These are phyloP conservation scores for Sarcophilus harrisii DNA, from an alignment of 2,797 vertebrate species.

Conservation along the genomic window DNA sequence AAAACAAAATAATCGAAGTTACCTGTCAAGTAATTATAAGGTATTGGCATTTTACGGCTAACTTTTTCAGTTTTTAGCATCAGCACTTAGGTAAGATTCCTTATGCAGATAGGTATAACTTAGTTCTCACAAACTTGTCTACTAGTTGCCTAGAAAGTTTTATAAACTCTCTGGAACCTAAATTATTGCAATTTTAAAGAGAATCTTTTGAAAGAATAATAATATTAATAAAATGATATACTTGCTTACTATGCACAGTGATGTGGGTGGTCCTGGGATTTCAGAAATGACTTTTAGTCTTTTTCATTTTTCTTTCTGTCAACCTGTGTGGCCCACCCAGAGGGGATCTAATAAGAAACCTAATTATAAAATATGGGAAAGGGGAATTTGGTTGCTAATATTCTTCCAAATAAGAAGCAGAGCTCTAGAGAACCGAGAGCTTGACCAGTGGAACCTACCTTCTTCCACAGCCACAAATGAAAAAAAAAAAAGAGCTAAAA, in stretches of 20 bases:
- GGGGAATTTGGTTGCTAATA: constrained; percentile 65
- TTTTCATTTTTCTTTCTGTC: constrained; percentile 81
- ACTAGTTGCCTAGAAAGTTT: constrained; percentile 58
- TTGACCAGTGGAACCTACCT: neutral
- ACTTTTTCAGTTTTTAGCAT: constrained; percentile 18
- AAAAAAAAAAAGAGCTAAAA: neutral
- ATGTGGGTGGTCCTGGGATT: constrained; percentile 77
- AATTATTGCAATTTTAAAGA: constrained; percentile 72
- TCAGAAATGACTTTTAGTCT: constrained; percentile 69
- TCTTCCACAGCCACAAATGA: neutral
- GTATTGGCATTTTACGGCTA: constrained; percentile 47
- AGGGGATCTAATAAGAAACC: constrained; percentile 77
- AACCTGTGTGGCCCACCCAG: constrained; percentile 80
- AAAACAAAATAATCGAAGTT: constrained; percentile 34
- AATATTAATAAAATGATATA: constrained; percentile 45
- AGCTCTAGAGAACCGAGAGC: neutral
- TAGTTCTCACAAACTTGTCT: constrained; percentile 39
- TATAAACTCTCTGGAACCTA: constrained; percentile 70
- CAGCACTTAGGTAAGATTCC: constrained; percentile 63
- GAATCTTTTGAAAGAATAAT: constrained; percentile 63
- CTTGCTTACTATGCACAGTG: constrained; percentile 65
- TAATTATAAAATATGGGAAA: constrained; percentile 77
- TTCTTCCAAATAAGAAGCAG: constrained; percentile 39
- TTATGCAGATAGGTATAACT: constrained; percentile 18
- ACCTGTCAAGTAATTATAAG: constrained; percentile 41